These are phyloP conservation scores for Myripristis jacobus DNA, from an alignment of 2,797 vertebrate genomes.

Conservation along the genomic window DNA sequence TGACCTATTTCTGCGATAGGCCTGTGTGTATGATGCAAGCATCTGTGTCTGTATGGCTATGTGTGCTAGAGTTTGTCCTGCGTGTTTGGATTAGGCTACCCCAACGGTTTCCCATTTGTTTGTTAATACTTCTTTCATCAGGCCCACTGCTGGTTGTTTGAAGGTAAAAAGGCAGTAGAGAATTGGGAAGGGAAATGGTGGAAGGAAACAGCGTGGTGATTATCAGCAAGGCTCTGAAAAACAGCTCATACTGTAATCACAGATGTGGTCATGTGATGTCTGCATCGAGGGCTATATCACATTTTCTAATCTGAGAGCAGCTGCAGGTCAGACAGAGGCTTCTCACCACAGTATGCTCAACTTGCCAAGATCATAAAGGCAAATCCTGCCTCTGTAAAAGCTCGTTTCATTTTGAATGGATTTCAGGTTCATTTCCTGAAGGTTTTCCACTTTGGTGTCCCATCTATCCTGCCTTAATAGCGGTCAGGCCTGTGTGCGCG, in stretches of 20 bases:
- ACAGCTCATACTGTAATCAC: background rate
- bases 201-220: conserved; percentile 22
- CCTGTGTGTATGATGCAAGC: conserved; percentile 49
- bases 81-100: conserved; percentile 38
- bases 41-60: conserved; percentile 4
- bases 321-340: conserved; percentile 8
- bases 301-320: conserved; percentile 26
- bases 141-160: background rate
- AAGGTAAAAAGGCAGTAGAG: background rate
- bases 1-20: conserved; percentile 62
- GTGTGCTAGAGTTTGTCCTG: conserved; percentile 9
- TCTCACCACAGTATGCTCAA: background rate
- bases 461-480: conserved; percentile 3
- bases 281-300: background rate
- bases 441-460: background rate
- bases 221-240: conserved; percentile 23
- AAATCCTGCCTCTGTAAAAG: conserved; percentile 6
- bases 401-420: conserved; percentile 11
- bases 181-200: background rate
- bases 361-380: conserved; percentile 11
- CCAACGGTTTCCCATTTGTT: conserved; percentile 45
- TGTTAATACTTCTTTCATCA: conserved; percentile 7
- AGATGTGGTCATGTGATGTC: conserved; percentile 24
- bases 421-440: conserved; percentile 23
- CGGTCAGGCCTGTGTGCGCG: background rate